Base-by-base conservation (phyloP, 1,140 invertebrate genomes). In the Dreissena polymorpha region DNA sequence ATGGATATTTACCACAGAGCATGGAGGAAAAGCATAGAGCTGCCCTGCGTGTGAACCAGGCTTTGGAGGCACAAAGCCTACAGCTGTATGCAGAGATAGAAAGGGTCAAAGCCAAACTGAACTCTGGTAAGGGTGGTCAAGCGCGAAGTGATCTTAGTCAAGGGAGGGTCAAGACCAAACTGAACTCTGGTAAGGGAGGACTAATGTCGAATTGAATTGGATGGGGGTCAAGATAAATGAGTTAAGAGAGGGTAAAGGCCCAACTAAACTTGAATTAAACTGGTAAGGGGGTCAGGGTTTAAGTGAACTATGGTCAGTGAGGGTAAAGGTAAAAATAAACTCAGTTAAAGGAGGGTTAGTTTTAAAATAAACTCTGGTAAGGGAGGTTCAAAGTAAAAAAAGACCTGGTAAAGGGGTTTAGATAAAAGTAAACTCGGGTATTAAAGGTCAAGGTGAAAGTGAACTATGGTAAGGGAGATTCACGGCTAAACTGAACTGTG, bases 21-120 rank as follows among this genome's bases (percentile, higher is more conserved):
- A 74, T 90, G n/a, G 86, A 91, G 68, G 88, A 90, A 18, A 90
- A 89, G 39, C 89, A 89, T 71, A 21, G 78, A 55, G 76, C 84
- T n/a, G 73, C 88, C 57, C 25, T 89, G 13, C 86, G 86, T 57
- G 86, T 90, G 21, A 89, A 88, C 85, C 88, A 88, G 68, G 75
- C 85, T 21, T 64, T 90, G 12, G 87, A 90, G 51, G 74, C 76
- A 0, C 85, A 89, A 12, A 80, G 90, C 10, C 67, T 91, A 51
- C 77, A 88, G 10, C 84, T 91, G 10, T 85, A 86, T 25, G 75
- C 80, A 65, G 85, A 89, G 60, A 63, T 89, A 13, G 88, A 90
- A 75, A 82, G 86, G 73, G 60, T 83, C 0, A 80, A 82, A 53
- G 27, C 78, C 6, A 71, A 80, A 72, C 78, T 68, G 23, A 27